Conservation (phyloP, 1,140 invertebrate genomes). For the Apis laboriosa region DNA sequence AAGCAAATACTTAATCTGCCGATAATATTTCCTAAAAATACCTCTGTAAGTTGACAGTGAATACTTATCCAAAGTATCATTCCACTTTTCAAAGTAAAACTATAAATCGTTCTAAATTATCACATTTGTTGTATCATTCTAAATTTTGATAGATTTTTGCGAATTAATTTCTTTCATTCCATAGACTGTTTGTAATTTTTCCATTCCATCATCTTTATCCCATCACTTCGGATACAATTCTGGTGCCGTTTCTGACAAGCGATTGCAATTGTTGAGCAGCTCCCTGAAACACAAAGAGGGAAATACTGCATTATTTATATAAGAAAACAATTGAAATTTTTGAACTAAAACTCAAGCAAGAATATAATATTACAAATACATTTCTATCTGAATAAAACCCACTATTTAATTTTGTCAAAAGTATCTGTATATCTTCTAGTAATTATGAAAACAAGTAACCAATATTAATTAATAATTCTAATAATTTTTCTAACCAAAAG, state of each 20-base stretch:
- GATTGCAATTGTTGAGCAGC: conserved; percentile 80
- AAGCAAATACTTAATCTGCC: background rate
- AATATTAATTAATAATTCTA: no score
- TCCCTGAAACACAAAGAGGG: conserved; percentile 72
- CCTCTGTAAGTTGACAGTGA: background rate
- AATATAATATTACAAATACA: no score
- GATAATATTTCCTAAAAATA: background rate
- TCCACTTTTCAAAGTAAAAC: background rate
- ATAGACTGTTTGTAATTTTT: background rate
- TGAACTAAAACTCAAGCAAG: no score
- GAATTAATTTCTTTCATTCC: background rate
- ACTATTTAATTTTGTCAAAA: background rate
- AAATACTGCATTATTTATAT: background rate
- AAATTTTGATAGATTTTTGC: background rate
- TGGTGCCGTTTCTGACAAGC: conserved; percentile 78
- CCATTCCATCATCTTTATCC: conserved; percentile 14
- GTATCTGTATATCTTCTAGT: background rate
- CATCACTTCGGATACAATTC: conserved; percentile 65
- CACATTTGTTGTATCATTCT: background rate
- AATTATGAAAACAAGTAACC: no score
- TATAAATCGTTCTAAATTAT: conserved; percentile 8
- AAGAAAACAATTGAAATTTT: background rate
- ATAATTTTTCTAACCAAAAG: no score
- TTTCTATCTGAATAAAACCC: no score
- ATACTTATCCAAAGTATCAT: conserved; percentile 1